Base-by-base conservation (phyloP, 2,888 invertebrate species). In the Colletes collaris region DNA sequence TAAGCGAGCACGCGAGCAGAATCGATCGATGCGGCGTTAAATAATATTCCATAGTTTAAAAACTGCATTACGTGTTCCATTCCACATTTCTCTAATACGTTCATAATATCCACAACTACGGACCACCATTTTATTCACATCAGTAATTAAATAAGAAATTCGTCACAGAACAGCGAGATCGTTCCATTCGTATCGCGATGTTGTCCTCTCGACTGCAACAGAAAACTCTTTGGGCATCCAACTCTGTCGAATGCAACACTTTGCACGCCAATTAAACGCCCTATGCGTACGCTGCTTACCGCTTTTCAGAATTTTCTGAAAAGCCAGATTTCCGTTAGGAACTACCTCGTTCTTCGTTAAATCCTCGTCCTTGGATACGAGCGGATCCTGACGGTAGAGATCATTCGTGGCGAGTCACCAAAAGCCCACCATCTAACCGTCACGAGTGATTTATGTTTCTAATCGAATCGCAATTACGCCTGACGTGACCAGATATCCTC, bases 391-490 rank as follows among this genome's bases (percentile, higher is more conserved):
- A 37, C 19, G 37, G 60, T 27, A 27, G 27, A 27, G 27, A 27
- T 27, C 27, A 27, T 27, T 49, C 16, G 55, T 0, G 2, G 35
- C 50, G 16, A 27, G 50, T n/a, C 13, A 46, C 44, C 27, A 27
- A 27, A 27, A 27, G 27, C 4, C 50, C 40, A n/a, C 40, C 40
- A 27, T 27, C 27, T 49, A 50, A 5, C 40, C 44, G 62, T 16
- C 5, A 11, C 49, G 6, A 2, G 53, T 78, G 78, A 78, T 78
- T 76, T 78, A 78, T 50, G 69, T 35, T 64, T 70, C 65, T 65
- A 76, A 78, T 78, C 78, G 76, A 69, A 78, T 65, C 59, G 69
- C 69, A 78, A 76, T 76, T 62, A 70, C 77, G 55, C 64, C 59
- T 69, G 77, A 76, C 68, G 63, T n/a, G 68, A 13, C 13, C 49